Percentiles rank a stretch among this genome's conserved stretches.
These are phyloP conservation scores for Natator depressus DNA, from an alignment of 2,113 vertebrate genomes.

Conservation along the genomic window DNA sequence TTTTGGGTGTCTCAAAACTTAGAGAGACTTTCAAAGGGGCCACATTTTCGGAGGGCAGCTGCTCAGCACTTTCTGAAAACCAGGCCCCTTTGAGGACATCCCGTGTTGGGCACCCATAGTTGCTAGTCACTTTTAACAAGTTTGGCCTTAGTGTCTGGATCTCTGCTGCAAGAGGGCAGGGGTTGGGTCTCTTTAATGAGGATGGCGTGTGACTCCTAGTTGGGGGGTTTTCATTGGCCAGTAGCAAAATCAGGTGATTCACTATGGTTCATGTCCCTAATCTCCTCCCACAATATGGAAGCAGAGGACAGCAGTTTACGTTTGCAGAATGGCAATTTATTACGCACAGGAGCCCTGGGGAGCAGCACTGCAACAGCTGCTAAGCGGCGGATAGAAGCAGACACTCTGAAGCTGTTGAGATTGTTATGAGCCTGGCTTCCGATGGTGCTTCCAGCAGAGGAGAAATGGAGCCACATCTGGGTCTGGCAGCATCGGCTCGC, in stretches of 20 bases:
- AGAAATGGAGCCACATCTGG: not conserved
- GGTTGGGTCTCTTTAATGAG: fast-evolving
- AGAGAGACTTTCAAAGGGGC: too few species aligned
- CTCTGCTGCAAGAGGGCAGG: not conserved
- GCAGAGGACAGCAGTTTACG: not conserved
- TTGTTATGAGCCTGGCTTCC: too few species aligned
- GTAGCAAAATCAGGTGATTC: not conserved
- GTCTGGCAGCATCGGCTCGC: not conserved
- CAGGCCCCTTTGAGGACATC: not conserved
- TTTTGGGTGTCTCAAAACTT: not conserved
- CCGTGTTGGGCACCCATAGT: not conserved
- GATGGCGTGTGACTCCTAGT: not conserved
- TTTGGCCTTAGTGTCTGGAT: not conserved
- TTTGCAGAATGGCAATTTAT: not conserved
- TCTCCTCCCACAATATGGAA: not conserved
- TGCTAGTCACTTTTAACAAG: too few species aligned
- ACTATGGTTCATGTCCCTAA: not conserved
- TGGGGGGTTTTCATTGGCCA: not conserved
- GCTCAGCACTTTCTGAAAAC: not conserved
- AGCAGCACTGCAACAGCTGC: not conserved
- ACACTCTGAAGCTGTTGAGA: not conserved
- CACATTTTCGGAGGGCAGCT: not conserved
- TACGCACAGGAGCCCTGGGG: not conserved
- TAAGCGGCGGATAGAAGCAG: fast-evolving
- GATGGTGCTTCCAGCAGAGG: too few species aligned